Percentiles rank a stretch among this genome's conserved stretches.
Evolutionary conservation across 2,797 vertebrate genomes (phyloP).

Genomic region (Dryobates pubescens): DNA sequence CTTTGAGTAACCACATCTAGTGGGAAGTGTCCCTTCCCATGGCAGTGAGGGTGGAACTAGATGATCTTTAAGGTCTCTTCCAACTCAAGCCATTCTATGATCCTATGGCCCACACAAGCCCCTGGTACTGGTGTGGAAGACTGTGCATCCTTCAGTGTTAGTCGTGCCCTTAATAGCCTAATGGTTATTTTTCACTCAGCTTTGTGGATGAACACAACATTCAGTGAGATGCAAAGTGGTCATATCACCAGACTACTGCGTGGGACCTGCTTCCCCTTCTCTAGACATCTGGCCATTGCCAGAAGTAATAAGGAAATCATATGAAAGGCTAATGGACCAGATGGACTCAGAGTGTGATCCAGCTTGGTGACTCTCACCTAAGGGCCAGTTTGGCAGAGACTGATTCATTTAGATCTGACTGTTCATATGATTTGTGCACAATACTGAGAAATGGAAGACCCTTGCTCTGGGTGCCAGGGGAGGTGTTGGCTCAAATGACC

Average conservation of each 20-base stretch:
- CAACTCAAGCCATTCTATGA: too few relatives aligned
- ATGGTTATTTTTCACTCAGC: not conserved
- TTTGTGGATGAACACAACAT: not conserved
- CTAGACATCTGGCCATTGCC: slow-evolving; percentile 50
- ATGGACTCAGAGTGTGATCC: slow-evolving; percentile 57
- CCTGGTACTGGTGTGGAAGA: fast-evolving
- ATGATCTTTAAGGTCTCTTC: too few relatives aligned
- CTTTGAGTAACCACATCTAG: too few relatives aligned
- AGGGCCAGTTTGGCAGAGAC: slow-evolving; percentile 52
- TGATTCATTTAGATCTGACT: slow-evolving; percentile 52
- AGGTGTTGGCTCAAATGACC: slow-evolving; percentile 59
- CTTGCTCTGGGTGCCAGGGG: slow-evolving; percentile 10
- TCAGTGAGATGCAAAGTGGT: slow-evolving; percentile 34
- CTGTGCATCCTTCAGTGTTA: not conserved
- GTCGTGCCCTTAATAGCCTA: not conserved
- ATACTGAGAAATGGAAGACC: slow-evolving; percentile 19
- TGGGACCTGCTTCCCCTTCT: slow-evolving; percentile 38
- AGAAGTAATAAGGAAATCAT: slow-evolving; percentile 61
- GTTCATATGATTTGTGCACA: slow-evolving; percentile 37
- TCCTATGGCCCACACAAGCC: not conserved
- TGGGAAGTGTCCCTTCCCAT: too few relatives aligned
- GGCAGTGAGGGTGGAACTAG: too few relatives aligned
- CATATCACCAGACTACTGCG: not conserved
- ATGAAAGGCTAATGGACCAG: slow-evolving; percentile 57
- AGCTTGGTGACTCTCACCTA: slow-evolving; percentile 46